Percentiles rank a stretch among this genome's conserved stretches.
Conservation (phyloP, 1,140 invertebrate species). For the Helicoverpa armigera region DNA sequence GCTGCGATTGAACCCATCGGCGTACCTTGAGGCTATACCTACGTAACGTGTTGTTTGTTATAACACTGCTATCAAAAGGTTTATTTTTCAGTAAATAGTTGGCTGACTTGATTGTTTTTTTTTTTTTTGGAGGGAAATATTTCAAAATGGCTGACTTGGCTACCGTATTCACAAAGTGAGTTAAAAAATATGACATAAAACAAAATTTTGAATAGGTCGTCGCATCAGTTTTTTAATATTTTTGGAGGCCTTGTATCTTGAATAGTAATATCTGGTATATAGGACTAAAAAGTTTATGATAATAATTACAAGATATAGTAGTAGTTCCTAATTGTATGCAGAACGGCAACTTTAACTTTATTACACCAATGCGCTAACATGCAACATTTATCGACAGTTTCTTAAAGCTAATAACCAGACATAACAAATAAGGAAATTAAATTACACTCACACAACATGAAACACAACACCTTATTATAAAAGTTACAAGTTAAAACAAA, state of each 20-base stretch:
- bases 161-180: not conserved
- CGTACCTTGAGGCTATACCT: not conserved
- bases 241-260: too few relatives aligned
- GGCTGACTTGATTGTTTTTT: not conserved
- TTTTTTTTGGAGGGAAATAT: not conserved
- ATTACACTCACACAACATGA: not conserved
- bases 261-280: too few relatives aligned
- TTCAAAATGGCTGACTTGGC: not conserved
- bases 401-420: too few relatives aligned
- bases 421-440: too few relatives aligned
- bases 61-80: not conserved
- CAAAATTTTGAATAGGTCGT: too few relatives aligned
- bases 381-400: too few relatives aligned
- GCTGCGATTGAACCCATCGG: constrained; percentile 6
- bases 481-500: not conserved
- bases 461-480: not conserved
- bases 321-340: too few relatives aligned
- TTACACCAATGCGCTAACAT: too few relatives aligned
- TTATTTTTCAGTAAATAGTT: constrained; percentile 18
- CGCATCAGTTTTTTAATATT: too few relatives aligned
- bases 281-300: too few relatives aligned
- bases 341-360: too few relatives aligned
- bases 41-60: constrained; percentile 18
- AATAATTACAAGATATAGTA: too few relatives aligned
- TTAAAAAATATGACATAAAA: not conserved